Evolutionary conservation across 2,113 vertebrate genomes (phyloP), one percentile per base, ranked within the genome.

Genomic region (Gavialis gangeticus): DNA sequence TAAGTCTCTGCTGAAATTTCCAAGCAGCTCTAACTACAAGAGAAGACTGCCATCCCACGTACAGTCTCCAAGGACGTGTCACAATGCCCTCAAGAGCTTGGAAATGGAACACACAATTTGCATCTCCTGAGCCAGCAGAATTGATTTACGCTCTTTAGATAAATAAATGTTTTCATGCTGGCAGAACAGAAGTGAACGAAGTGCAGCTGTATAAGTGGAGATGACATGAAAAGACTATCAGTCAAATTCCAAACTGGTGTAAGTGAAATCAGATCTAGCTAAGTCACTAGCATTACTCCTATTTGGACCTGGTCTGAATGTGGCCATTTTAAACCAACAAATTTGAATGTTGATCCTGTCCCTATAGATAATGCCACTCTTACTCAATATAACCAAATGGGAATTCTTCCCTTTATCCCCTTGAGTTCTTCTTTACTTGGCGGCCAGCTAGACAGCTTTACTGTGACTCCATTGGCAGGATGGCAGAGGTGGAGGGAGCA

Each of bases 331-430:
- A 55, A 69, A 69, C 17, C 30, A 34, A 37, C 22, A 19, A 24
- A 6, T 21, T 22, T 22, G 30, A 54, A 1, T 5, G 6, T 0
- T 0, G 4, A 5, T 0, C 1, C 0, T 1, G 10, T 34, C 73
- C 27, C 55, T 2, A 60, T 67, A 55, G 60, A 60, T 9, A 19
- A 8, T 1, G 0, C 12, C 17, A 1, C 76, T 30, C 79, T 3
- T 13, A 12, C 37, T 12, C 21, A 11, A 71, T 21, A 21, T 24
- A 21, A 71, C 37, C 69, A 37, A 30, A 71, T 46, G 30, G 19
- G 67, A 71, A 37, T 3, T 21, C 21, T 30, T 19, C 34, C 13
- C 34, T 34, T 4, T 2, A 1, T 34, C 17, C 67, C 67, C 28
- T 37, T 37, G 37, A 37, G 37, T 37, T 37, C 37, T 37, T 37